Evolutionary conservation across 1,140 invertebrate species (phyloP).

Genomic region (Saccostrea glomerata): DNA sequence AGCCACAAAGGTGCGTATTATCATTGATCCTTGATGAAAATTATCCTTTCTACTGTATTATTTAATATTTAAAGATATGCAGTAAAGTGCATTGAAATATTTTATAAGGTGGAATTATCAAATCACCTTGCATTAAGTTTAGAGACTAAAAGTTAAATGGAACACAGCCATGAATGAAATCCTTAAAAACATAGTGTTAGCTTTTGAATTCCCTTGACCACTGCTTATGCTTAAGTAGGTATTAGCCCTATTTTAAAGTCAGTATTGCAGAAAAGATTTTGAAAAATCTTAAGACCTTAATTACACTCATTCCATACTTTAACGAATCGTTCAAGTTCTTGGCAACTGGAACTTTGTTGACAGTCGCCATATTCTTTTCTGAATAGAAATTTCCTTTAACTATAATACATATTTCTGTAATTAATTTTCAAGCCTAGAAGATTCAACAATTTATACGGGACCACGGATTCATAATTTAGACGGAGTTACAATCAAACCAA

Average conservation of each 20-base stretch:
- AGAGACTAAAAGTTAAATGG: neutral
- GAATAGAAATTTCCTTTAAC: neutral
- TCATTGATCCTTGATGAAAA: too few relatives aligned
- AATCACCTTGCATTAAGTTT: neutral
- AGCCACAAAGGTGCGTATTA: constrained; percentile 36
- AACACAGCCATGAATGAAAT: neutral
- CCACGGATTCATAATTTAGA: constrained; percentile 50
- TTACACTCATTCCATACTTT: neutral
- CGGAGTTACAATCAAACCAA: constrained; percentile 52
- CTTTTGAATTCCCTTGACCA: neutral
- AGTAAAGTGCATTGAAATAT: neutral
- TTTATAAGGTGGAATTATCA: neutral
- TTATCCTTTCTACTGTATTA: too few relatives aligned
- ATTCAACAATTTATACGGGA: constrained; percentile 17
- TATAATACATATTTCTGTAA: neutral
- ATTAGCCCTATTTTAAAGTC: constrained; percentile 20
- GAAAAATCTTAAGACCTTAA: constrained; percentile 23
- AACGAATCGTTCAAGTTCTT: constrained; percentile 13
- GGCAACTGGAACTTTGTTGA: constrained; percentile 23
- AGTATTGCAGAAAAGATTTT: neutral
- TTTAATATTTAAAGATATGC: neutral
- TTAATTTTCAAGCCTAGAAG: neutral
- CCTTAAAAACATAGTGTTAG: neutral
- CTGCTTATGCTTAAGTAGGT: neutral
- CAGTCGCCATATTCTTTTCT: constrained; percentile 32